phyloP scores from a whole-genome alignment of 1,140 invertebrate species.

The Drosophila funebris region DNA sequence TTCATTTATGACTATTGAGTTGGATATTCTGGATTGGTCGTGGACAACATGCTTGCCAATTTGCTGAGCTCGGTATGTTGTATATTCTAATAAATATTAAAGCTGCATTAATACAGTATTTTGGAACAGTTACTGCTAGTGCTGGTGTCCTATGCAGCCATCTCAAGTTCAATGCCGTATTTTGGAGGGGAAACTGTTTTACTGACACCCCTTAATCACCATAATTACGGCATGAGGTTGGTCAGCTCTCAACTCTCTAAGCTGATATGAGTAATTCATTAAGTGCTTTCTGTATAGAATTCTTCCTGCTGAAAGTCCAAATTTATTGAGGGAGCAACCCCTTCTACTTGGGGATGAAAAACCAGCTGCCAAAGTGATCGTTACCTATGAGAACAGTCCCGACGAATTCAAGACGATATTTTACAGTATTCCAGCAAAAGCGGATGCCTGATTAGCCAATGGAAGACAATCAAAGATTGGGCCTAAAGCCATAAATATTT shows the following conservation, averaged over 20 bases:
- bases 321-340: no score
- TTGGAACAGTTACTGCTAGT: neutral
- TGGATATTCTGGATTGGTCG: neutral
- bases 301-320: no score
- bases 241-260: no score
- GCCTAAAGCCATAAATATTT: neutral
- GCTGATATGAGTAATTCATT: no score
- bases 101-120: neutral
- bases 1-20: neutral
- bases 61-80: neutral
- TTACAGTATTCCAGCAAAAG: neutral
- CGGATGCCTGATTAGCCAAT: no score
- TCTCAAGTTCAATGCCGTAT: neutral
- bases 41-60: neutral
- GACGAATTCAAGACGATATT: neutral
- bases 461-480: no score
- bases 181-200: neutral
- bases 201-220: no score
- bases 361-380: neutral
- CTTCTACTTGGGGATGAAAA: neutral
- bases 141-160: neutral
- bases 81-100: neutral
- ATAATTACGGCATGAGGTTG: no score
- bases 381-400: neutral
- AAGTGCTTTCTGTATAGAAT: no score